Evolutionary conservation across 2,797 vertebrate genomes (phyloP).

Genomic region (Telmatherina bonti): DNA sequence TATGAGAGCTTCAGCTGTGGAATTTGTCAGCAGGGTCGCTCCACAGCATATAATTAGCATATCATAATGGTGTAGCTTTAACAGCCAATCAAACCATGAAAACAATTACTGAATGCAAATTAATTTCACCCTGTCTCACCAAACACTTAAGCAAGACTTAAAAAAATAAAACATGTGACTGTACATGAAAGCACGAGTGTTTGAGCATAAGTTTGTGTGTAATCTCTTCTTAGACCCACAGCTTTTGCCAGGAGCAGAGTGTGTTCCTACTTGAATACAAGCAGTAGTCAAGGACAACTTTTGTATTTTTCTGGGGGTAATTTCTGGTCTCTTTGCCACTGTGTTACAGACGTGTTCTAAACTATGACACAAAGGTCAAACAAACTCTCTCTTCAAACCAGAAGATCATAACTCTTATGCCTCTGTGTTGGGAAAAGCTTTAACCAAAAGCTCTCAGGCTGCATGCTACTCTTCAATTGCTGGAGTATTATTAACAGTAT

Average conservation of each 20-base stretch:
- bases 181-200: not conserved
- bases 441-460: not conserved
- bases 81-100: constrained; percentile 52
- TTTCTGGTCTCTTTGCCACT: constrained; percentile 23
- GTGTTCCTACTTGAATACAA: constrained; percentile 42
- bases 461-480: not conserved
- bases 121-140: not conserved
- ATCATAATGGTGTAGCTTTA: constrained; percentile 45
- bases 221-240: constrained; percentile 19
- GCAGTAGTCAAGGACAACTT: constrained; percentile 54
- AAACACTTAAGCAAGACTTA: constrained; percentile 22
- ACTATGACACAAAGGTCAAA: constrained; percentile 42
- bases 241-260: constrained; percentile 31
- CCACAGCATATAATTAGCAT: constrained; percentile 58
- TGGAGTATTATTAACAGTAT: not conserved
- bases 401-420: not conserved
- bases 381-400: constrained; percentile 3
- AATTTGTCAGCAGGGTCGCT: constrained; percentile 10
- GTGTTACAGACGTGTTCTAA: constrained; percentile 19
- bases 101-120: constrained; percentile 57
- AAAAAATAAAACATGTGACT: constrained; percentile 16
- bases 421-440: not conserved
- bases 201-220: constrained; percentile 8
- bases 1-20: constrained; percentile 27
- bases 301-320: constrained; percentile 43